Evolutionary conservation across 53 echinoderm and acorn worm species (phyloP), one percentile per base, ranked within the genome.

Genomic region (Arbacia lixula): DNA sequence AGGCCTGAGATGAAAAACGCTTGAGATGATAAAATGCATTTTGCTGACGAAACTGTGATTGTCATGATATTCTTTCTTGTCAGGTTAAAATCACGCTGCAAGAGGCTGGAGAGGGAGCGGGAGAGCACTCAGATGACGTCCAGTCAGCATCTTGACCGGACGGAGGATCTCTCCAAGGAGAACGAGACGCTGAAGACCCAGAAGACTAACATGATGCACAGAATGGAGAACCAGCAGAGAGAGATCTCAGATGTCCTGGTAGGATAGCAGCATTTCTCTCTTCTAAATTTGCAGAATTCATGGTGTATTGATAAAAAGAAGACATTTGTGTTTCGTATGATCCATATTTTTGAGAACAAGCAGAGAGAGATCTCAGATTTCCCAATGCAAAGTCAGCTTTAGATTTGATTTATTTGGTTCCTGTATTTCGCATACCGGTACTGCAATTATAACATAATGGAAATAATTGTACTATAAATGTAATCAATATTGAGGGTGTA

Each of bases 171-270:
- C 30, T 57, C 90, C 37, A 88, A 84, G 61, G 94, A 98, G 41
- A 92, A 88, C 43, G 92, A 92, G 72, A 81, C 83, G 30, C 83
- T 91, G 9, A 90, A 86, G 12, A 85, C 57, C 3, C 90, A 88
- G 17, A 85, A 68, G 38, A 53, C 46, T 9, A 88, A 89, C 30
- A 57, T 86, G 11, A 56, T 84, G 11, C 94, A 98, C 36, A 88
- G 87, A 36, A 86, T 94, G 90, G 94, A 98, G 42, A 94, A 63
- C 38, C 66, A 93, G 52, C 95, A 95, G 51, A 86, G 89, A 32
- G 95, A 95, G 66, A 78, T 98, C 58, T 84, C 94, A 36, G 92
- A 94, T 80, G 90, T 91, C 26, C 83, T 98, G 98, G 98, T 98
- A 88, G 4, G 88, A 12, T 69, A 31, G 2, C 0, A 6, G 14